A percentile compares a stretch with the other conserved stretches of the same genome.
These are phyloP conservation scores for Dolomedes plantarius DNA, from an alignment of 2,888 invertebrate species.

Conservation along the genomic window DNA sequence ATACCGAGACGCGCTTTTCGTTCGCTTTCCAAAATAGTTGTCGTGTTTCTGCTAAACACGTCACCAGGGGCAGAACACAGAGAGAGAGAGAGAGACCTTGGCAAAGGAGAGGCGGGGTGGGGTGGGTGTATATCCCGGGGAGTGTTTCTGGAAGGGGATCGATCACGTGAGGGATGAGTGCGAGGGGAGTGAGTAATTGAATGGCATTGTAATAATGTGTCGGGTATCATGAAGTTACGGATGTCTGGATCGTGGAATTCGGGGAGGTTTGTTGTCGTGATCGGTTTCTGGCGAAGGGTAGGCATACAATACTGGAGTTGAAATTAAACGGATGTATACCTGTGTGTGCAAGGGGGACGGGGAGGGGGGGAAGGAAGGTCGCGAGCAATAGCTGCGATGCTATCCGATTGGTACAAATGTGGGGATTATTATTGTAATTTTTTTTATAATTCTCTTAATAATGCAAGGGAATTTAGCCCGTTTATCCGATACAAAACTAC, in stretches of 20 bases:
- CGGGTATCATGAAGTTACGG: constrained; percentile 53
- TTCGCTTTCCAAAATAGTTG: constrained; percentile 60
- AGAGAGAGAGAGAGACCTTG: too few species aligned
- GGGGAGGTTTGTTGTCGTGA: not conserved
- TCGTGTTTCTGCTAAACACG: constrained; percentile 64
- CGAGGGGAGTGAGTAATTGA: constrained; percentile 49
- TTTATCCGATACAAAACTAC: too few species aligned
- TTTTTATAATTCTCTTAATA: too few species aligned
- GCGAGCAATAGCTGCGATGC: too few species aligned
- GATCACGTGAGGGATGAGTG: not conserved
- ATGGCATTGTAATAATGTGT: constrained; percentile 69
- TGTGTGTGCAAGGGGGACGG: too few species aligned
- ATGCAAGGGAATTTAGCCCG: too few species aligned
- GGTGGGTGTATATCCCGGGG: not conserved
- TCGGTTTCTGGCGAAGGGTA: not conserved
- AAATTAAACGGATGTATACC: too few species aligned
- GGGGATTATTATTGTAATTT: too few species aligned
- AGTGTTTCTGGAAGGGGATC: not conserved
- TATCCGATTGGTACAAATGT: too few species aligned
- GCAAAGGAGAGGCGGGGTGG: not conserved
- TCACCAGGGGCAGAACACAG: constrained; percentile 40
- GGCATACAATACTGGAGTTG: not conserved
- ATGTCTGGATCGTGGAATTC: constrained; percentile 5
- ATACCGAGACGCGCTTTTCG: constrained; percentile 20
- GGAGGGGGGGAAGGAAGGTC: too few species aligned